Conservation (phyloP, 1,140 invertebrate genomes). For the Bicyclus anynana region DNA sequence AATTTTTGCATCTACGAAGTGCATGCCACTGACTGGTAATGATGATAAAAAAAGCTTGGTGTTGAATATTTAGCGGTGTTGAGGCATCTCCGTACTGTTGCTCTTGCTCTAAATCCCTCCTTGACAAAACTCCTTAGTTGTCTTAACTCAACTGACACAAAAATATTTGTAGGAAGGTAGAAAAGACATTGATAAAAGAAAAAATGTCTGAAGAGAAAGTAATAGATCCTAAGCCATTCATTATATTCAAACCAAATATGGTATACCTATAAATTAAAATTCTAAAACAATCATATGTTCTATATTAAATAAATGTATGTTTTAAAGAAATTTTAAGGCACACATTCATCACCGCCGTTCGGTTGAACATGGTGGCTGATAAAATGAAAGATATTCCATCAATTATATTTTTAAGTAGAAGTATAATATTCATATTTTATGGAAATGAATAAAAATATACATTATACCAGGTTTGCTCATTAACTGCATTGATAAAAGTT, state of each 20-base stretch:
- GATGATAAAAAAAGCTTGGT: too few relatives aligned
- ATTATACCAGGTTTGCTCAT: conserved; percentile 12
- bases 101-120: too few relatives aligned
- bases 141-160: too few relatives aligned
- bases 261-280: too few relatives aligned
- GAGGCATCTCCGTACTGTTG: too few relatives aligned
- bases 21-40: too few relatives aligned
- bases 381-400: conserved; percentile 3
- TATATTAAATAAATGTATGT: background rate
- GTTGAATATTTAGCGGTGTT: too few relatives aligned
- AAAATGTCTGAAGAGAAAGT: too few relatives aligned
- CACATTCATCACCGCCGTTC: conserved; percentile 1
- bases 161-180: too few relatives aligned
- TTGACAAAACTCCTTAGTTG: too few relatives aligned
- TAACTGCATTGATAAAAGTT: conserved; percentile 22
- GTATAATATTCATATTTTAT: conserved; percentile 22
- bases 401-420: conserved; percentile 6
- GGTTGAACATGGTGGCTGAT: background rate
- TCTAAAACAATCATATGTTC: background rate
- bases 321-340: background rate
- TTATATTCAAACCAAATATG: background rate
- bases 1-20: too few relatives aligned
- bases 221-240: background rate
- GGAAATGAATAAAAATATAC: conserved; percentile 15
- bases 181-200: too few relatives aligned